Evolutionary conservation across 2,113 vertebrate genomes (phyloP), one percentile per base, ranked within the genome.

Genomic region (Apaloderma vittatum): DNA sequence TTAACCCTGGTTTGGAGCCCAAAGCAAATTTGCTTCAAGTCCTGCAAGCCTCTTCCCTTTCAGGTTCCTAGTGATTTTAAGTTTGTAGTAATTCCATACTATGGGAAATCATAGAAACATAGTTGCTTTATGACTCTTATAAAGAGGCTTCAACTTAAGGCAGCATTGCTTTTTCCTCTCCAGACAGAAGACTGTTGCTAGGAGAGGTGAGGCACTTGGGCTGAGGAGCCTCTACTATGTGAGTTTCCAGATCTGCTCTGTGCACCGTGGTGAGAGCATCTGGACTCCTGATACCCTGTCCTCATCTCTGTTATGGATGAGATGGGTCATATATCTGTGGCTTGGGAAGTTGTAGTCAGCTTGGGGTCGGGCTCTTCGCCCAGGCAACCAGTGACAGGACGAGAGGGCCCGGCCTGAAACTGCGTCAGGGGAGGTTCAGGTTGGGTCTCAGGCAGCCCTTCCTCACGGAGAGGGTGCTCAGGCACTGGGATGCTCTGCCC

Each of bases 231-330:
- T 30, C 27, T 43, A 29, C 32, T n/a, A 20, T 29, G 10, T 11
- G 15, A 49, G 30, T 72, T 75, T 52, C 40, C 40, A 57, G 20
- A 17, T 37, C 62, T 82, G n/a, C 14, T 13, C 18, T 27, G 30
- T 4, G 3, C 10, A 6, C 1, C 4, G 36, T 9, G 8, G 15
- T 51, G 40, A n/a, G n/a, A 54, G 24, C n/a, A 32, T 59, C n/a
- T 59, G 58, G 24, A 26, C 4, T 6, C 15, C 4, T 15, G 32
- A 17, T 57, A 32, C 9, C 43, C 15, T 63, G 15, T 66, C 32
- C 15, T 61, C 6, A 12, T 80, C 15, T 86, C 59, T 9, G 2
- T 71, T 81, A 48, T 67, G 40, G 26, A 20, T 36, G 57, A 74
- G 61, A 27, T 55, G 20, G 21, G 6, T 54, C 11, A 1, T 24